A percentile compares a stretch with the other conserved stretches of the same genome.
Evolutionary conservation across 37 sponge, comb jelly and placozoan species (phyloP).

Genomic region (Halichondria panicea): DNA sequence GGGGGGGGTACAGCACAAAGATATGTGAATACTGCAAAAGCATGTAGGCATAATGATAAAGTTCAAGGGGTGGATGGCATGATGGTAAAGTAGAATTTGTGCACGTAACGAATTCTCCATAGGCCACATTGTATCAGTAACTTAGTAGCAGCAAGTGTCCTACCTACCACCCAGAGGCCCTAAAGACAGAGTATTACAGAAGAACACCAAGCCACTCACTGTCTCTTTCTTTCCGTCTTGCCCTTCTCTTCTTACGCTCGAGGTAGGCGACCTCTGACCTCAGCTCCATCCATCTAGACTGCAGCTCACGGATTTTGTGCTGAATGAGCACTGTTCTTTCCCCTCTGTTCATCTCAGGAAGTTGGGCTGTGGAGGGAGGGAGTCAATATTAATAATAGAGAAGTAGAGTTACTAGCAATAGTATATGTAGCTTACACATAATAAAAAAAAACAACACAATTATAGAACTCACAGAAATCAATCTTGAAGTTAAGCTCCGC

Average conservation of each 20-base stretch:
- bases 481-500: constrained; percentile 28
- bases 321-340: constrained; percentile 57
- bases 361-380: constrained; percentile 8
- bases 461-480: constrained; percentile 20
- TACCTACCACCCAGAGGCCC: background rate
- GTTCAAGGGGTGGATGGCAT: no score
- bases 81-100: no score
- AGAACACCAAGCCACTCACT: constrained; percentile 1
- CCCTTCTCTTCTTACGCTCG: constrained; percentile 65
- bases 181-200: background rate
- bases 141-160: no score
- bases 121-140: no score
- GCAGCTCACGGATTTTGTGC: constrained; percentile 46
- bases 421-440: background rate
- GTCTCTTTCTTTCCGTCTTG: constrained; percentile 66
- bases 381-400: no score
- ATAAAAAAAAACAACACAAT: background rate
- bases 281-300: constrained; percentile 55
- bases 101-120: no score
- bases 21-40: no score
- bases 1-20: no score
- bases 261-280: constrained; percentile 64
- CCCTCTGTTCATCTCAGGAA: constrained; percentile 30
- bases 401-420: no score
- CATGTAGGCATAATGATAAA: no score